A percentile compares a stretch with the other conserved stretches of the same genome.
These are phyloP conservation scores for Liodrosophila aerea DNA, from an alignment of 2,888 invertebrate genomes.

Conservation along the genomic window DNA sequence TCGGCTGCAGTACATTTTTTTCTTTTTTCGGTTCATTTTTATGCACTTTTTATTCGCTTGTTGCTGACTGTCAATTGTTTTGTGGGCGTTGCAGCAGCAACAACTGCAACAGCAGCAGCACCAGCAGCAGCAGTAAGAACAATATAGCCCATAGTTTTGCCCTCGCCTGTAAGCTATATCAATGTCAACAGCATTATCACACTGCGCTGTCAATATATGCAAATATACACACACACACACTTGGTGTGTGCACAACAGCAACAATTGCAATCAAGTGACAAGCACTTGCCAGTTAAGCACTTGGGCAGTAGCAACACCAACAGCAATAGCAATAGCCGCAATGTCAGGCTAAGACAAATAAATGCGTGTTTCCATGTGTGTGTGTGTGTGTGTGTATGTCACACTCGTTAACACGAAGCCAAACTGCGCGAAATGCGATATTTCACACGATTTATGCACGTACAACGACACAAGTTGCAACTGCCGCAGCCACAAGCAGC, in stretches of 20 bases:
- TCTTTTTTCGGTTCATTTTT: conserved; percentile 1
- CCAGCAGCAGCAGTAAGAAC: conserved; percentile 27
- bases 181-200: conserved; percentile 79
- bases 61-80: conserved; percentile 77
- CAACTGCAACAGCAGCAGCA: conserved; percentile 23
- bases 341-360: conserved; percentile 68
- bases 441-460: conserved; percentile 83
- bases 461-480: conserved; percentile 73
- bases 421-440: conserved; percentile 82
- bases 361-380: conserved; percentile 56
- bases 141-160: conserved; percentile 43
- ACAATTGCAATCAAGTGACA: conserved; percentile 49
- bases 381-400: conserved; percentile 61
- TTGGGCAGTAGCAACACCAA: conserved; percentile 46
- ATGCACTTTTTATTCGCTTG: conserved; percentile 31
- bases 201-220: conserved; percentile 78
- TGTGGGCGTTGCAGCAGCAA: conserved; percentile 59
- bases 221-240: conserved; percentile 59
- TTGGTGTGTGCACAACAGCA: too few species aligned
- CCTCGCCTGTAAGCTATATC: conserved; percentile 67
- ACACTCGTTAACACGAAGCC: conserved; percentile 79
- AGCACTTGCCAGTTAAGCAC: conserved; percentile 51
- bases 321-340: conserved; percentile 38
- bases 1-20: conserved; percentile 23
- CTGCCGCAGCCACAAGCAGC: conserved; percentile 54